Evolutionary conservation across 2,888 invertebrate genomes (phyloP).

Genomic region (Panopea generosa): DNA sequence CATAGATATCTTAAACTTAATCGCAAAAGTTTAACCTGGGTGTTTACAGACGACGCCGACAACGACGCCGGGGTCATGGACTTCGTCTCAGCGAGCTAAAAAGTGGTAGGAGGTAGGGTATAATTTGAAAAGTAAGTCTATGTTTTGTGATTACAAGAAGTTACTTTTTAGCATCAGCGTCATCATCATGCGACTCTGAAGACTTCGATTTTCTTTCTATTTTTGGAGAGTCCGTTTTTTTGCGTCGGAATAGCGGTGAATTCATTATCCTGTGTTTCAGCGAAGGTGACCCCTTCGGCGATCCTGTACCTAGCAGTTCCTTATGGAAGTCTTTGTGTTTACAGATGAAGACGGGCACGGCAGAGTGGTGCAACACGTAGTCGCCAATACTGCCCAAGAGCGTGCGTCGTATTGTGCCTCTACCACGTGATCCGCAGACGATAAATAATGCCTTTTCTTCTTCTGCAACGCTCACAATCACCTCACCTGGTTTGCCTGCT

Average conservation of each 20-base stretch:
- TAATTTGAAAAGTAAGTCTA: too few species aligned
- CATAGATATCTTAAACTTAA: too few species aligned
- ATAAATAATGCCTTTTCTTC: slow-evolving; percentile 68
- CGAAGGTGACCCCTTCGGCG: slow-evolving; percentile 45
- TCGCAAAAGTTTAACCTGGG: too few species aligned
- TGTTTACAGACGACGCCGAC: too few species aligned
- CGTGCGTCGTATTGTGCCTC: slow-evolving; percentile 67
- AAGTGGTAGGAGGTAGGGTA: too few species aligned
- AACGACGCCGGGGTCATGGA: too few species aligned
- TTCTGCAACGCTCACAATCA: slow-evolving; percentile 65
- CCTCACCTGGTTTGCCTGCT: slow-evolving; percentile 71
- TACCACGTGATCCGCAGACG: slow-evolving; percentile 71
- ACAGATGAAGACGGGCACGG: slow-evolving; percentile 70
- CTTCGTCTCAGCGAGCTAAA: too few species aligned
- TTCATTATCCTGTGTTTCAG: slow-evolving; percentile 52
- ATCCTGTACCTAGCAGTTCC: slow-evolving; percentile 4
- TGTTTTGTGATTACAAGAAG: too few species aligned
- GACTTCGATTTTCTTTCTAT: slow-evolving; percentile 17
- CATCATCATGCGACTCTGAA: too few species aligned
- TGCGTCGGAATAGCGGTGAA: slow-evolving; percentile 47
- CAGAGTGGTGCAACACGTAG: slow-evolving; percentile 71
- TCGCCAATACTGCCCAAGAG: slow-evolving; percentile 73
- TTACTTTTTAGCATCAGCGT: too few species aligned
- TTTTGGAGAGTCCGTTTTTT: slow-evolving; percentile 48
- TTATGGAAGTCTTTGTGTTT: slow-evolving; percentile 61